These are phyloP conservation scores for Sinelater perroti DNA, from an alignment of 2,888 invertebrate genomes.

Conservation along the genomic window DNA sequence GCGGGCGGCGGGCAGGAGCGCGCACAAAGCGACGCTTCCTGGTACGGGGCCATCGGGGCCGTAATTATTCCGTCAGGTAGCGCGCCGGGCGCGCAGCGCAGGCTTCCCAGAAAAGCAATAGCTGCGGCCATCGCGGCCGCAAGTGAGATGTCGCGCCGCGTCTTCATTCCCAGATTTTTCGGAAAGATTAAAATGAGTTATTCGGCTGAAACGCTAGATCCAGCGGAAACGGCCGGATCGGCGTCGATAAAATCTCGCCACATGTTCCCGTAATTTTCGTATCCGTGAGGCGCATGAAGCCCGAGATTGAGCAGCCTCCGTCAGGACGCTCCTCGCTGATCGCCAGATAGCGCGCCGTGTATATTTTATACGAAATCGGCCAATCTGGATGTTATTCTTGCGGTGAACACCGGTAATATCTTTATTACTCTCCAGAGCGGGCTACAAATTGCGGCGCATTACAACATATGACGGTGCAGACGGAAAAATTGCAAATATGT, in stretches of 20 bases:
- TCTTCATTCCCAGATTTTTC: slow-evolving; percentile 21
- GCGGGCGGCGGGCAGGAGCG: background rate
- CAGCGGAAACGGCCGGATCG: too few species aligned
- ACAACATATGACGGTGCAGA: slow-evolving; percentile 55
- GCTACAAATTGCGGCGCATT: slow-evolving; percentile 56
- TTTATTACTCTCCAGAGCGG: slow-evolving; percentile 55
- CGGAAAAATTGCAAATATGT: slow-evolving; percentile 57
- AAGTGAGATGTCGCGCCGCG: slow-evolving; percentile 31
- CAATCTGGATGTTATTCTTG: slow-evolving; percentile 51
- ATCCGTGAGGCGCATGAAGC: too few species aligned
- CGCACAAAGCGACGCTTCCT: slow-evolving; percentile 1
- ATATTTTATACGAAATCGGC: slow-evolving; percentile 37
- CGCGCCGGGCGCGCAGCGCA: slow-evolving; percentile 3
- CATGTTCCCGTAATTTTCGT: too few species aligned
- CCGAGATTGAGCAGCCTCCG: too few species aligned
- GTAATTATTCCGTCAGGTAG: slow-evolving; percentile 31
- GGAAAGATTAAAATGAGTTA: slow-evolving; percentile 16
- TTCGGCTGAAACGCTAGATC: slow-evolving; percentile 4
- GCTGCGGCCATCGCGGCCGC: slow-evolving; percentile 4
- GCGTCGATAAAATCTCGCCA: too few species aligned
- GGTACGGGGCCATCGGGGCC: slow-evolving; percentile 1
- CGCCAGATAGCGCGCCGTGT: slow-evolving; percentile 28
- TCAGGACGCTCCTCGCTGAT: too few species aligned
- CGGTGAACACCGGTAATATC: slow-evolving; percentile 51
- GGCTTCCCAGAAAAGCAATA: slow-evolving; percentile 27